Base-by-base conservation (phyloP, 2,797 vertebrate genomes). In the Tangara arthus region DNA sequence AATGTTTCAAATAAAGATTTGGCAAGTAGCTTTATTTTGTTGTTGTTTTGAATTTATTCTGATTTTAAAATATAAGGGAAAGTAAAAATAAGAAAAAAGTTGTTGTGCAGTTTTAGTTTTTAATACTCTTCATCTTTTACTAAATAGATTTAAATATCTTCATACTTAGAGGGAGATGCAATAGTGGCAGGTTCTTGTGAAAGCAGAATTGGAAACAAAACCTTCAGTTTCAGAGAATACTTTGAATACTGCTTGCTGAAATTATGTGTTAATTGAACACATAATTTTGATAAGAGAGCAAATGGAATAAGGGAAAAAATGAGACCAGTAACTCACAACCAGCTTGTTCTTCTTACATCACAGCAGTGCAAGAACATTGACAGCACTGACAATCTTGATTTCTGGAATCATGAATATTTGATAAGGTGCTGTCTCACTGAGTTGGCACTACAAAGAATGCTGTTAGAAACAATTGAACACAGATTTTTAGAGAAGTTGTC, bases 1-100 rank as follows among this genome's bases (percentile, higher is more conserved):
- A 82, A 26, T 34, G 0, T 52, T 85, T 64, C 11, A 35, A 42
- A 37, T 34, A 61, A 71, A 63, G 35, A 21, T 18, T 5, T 23
- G 2, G 5, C 4, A 4, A 0, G 0, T 1, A 1, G 0, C 34
- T 56, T 65, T 50, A 49, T 30, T 47, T 44, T 50, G 10, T 61
- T 28, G 2, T 37, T 82, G 12, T 18, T 80, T 81, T 77, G 15
- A 70, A 50, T 22, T 73, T 75, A 59, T 20, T 44, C 6, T 66
- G 6, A 53, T 69, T 89, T 82, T 28, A 53, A 81, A 60, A 18
- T 9, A 17, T 35, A 80, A 61, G 12, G 4, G 4, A 42, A 85
- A 57, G 6, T 1, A 64, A 28, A 78, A 82, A 55, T n/a, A 55
- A 44, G 5, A 55, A 91, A 52, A 80, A 79, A 26, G 7, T 30